Base-by-base conservation (phyloP, 2,797 vertebrate genomes). In the Sebastes trivittatus region DNA sequence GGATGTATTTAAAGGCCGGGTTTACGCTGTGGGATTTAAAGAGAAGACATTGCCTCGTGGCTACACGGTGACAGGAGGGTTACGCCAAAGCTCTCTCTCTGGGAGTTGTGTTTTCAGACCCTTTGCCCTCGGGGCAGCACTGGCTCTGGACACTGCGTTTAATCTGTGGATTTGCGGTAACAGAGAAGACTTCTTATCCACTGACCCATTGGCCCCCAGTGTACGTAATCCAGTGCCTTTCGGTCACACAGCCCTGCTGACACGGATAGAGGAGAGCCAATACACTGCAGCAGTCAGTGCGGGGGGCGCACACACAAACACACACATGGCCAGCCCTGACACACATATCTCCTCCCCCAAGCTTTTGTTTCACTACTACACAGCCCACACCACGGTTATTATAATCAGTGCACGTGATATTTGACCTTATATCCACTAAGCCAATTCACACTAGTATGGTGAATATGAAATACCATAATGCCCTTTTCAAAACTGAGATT, bases 161-260 rank as follows among this genome's bases (percentile, higher is more conserved):
- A 95, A 96, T 96, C 95, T 95, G 93, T 89, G 94, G 95, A 95
- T 96, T 96, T 95, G 92, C 86, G 93, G 94, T 96, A 96, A 96
- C 92, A 93, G 95, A 96, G 95, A 96, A 95, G 93, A 96, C 95
- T 95, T 96, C 93, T 96, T 95, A 96, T 95, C 94, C 90, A 80
- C 77, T 94, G 94, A 95, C 94, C 94, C 92, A 84, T 88, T 95
- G 93, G 88, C 93, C 92, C 81, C 62, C 63, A 81, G 76, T 92
- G 87, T 87, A 84, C 80, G 73, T 94, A 94, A 95, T 95, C 94
- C 92, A 89, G 83, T 86, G 89, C 80, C 81, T 87, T 89, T 91
- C 92, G 87, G 85, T 90, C 83, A 85, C 80, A 91, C 84, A 83
- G 90, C 81, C 77, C 89, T 60, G 87, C 90, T 94, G 92, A 95